Conservation (phyloP, 2,888 invertebrate species). For the Ashinkailepas kermadecensis region DNA sequence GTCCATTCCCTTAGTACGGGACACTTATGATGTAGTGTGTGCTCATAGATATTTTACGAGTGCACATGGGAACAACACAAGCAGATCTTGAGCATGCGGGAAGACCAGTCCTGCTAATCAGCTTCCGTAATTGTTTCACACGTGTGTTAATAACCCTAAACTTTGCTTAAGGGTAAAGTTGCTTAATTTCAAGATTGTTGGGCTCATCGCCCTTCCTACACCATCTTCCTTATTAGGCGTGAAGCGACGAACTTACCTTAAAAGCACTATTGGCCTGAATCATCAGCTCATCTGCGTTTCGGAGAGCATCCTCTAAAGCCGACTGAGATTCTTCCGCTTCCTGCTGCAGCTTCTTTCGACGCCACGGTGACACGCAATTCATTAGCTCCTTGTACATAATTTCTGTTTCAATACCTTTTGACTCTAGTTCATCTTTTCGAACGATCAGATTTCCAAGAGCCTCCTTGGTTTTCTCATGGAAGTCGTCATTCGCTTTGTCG, state of each 20-base stretch:
- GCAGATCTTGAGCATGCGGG: no score
- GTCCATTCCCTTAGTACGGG: no score
- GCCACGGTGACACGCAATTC: conserved; percentile 2
- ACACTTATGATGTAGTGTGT: no score
- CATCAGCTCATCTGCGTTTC: conserved; percentile 11
- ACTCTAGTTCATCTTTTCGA: conserved; percentile 7
- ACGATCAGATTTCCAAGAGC: conserved; percentile 7
- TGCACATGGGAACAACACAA: no score
- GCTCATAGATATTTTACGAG: no score
- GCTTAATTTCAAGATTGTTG: no score
- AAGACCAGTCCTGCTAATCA: no score
- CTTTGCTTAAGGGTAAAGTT: no score
- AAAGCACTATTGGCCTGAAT: background rate
- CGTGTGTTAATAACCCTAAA: no score
- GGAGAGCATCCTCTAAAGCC: background rate
- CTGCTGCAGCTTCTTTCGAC: conserved; percentile 6
- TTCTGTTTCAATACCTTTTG: conserved; percentile 1
- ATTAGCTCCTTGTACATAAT: conserved; percentile 7
- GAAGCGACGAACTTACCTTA: background rate
- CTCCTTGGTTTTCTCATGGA: conserved; percentile 3
- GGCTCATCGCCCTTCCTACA: no score
- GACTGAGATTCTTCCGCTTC: background rate
- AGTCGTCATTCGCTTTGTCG: background rate
- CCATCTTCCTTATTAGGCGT: background rate
- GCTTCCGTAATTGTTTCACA: no score